These are phyloP conservation scores for Drosophila arizonae DNA, from an alignment of 1,140 invertebrate genomes.

Conservation along the genomic window DNA sequence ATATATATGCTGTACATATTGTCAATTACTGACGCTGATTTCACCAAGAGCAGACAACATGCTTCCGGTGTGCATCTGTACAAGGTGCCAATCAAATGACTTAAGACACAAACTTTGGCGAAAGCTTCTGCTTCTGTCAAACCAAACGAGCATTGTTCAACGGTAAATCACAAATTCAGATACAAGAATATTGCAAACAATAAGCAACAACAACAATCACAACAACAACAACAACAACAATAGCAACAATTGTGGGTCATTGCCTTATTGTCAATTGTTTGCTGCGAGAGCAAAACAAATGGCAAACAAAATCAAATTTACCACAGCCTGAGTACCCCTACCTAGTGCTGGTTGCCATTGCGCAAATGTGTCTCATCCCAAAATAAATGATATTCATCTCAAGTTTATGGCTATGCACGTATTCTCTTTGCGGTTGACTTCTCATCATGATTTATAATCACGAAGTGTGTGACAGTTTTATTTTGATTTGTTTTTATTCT, in stretches of 20 bases:
- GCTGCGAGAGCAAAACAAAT: constrained; percentile 4
- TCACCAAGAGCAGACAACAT: constrained; percentile 50
- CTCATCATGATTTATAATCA: constrained; percentile 10
- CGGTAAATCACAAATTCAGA: constrained; percentile 27
- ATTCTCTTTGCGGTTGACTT: constrained; percentile 15
- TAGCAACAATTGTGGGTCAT: constrained; percentile 38
- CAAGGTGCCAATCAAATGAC: constrained; percentile 48
- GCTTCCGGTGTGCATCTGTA: constrained; percentile 62
- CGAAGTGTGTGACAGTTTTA: constrained; percentile 5
- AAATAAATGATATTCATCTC: not conserved
- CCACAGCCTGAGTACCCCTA: constrained; percentile 10
- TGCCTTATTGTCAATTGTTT: constrained; percentile 38
- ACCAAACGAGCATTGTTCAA: constrained; percentile 18
- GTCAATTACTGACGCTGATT: constrained; percentile 74
- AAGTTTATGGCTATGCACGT: constrained; percentile 3
- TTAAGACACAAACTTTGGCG: constrained; percentile 55
- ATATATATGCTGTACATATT: constrained; percentile 34
- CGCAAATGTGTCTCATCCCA: not conserved
- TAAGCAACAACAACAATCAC: constrained; percentile 5
- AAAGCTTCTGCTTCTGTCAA: constrained; percentile 26
- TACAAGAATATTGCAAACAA: constrained; percentile 37
- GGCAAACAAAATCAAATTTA: not conserved
- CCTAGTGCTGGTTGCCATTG: not conserved
- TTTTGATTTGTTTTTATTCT: not conserved
- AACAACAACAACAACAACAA: no score